A percentile compares a stretch with the other conserved stretches of the same genome.
Conservation (phyloP, 2,113 vertebrate genomes). For the Scomber scombrus region DNA sequence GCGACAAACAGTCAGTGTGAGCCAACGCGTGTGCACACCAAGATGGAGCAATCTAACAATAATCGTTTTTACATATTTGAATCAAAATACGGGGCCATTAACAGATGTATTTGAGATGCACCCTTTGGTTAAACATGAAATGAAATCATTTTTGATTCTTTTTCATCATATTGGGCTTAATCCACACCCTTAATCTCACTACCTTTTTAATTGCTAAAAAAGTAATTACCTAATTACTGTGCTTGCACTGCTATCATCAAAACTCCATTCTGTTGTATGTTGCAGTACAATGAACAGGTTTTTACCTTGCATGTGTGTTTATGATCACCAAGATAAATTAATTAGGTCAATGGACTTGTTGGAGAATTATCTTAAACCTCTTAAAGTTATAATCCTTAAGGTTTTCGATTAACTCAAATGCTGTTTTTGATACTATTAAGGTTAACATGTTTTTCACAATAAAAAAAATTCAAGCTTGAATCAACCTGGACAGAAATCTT, state of each 20-base stretch:
- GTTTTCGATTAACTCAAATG: too few relatives aligned
- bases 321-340: not conserved
- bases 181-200: too few relatives aligned
- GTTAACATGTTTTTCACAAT: too few relatives aligned
- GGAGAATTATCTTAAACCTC: not conserved
- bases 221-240: too few relatives aligned
- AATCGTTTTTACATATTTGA: slow-evolving; percentile 7
- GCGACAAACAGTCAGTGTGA: not conserved
- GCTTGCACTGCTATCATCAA: too few relatives aligned
- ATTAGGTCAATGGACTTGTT: not conserved
- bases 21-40: not conserved
- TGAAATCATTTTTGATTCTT: not conserved
- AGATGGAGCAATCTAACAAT: not conserved
- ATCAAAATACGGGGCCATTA: not conserved
- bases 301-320: too few relatives aligned
- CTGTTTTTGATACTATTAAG: too few relatives aligned
- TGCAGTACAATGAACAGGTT: too few relatives aligned
- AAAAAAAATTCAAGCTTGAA: too few relatives aligned
- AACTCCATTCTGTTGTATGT: too few relatives aligned
- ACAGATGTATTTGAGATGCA: not conserved
- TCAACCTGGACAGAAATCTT: too few relatives aligned
- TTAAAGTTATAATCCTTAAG: not conserved
- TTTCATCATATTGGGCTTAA: not conserved
- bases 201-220: too few relatives aligned
- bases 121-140: not conserved